Evolutionary conservation across 1,140 invertebrate genomes (phyloP), one percentile per base, ranked within the genome.

Genomic region (Alviniconcha marisindica): DNA sequence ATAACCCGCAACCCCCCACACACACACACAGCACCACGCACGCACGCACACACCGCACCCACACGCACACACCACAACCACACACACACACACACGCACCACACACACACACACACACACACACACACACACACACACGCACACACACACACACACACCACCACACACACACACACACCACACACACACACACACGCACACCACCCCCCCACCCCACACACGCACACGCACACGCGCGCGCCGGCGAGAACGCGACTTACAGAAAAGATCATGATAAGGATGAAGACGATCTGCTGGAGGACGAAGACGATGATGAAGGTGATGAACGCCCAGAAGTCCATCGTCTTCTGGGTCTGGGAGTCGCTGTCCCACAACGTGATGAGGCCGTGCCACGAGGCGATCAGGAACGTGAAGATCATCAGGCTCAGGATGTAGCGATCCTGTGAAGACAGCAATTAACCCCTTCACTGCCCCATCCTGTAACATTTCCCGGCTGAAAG

Each of bases 321-420:
- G 38, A 87, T 84, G 33, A 89, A 89, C 33, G 87, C 88, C 40
- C 74, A 85, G 81, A 77, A 82, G 73, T 89, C 88, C 21, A 83
- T 60, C 14, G 36, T 24, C 10, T 63, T 66, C 3, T 81, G 81
- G 5, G 71, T 40, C n/a, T 78, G 76, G 1, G 24, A 36, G 63
- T 85, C 73, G 74, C 77, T 40, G 60, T 86, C 31, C 63, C 84
- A 86, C 33, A 81, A 71, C 14, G 80, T 86, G 7, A 88, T 74
- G 12, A 90, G 73, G 10, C 89, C 91, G 56, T 92, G 91, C 91
- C 91, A 92, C 36, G 88, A 81, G 44, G 89, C 88, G 2, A 91
- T 87, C n/a, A 91, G 81, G 77, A 87, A 90, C 42, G 90, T 79
- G 42, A 92, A 90, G 18, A 89, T 84, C 85, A 91, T 88, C 7